A percentile compares a stretch with the other conserved stretches of the same genome.
These are phyloP conservation scores for Smutsia temminckii DNA, from an alignment of 2,797 vertebrate species.

Conservation along the genomic window DNA sequence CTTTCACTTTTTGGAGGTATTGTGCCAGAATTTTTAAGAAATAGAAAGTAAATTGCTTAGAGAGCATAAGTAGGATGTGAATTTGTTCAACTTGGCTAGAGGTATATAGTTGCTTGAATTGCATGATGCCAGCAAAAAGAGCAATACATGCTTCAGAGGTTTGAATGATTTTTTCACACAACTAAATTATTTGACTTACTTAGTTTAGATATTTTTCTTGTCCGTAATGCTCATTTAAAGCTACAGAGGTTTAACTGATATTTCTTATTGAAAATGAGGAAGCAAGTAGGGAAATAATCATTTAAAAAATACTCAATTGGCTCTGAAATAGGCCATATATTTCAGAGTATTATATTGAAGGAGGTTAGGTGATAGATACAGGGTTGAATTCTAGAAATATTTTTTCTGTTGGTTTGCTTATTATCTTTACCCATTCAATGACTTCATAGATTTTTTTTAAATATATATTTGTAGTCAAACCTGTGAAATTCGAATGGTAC, in stretches of 20 bases:
- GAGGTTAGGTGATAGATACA: neutral
- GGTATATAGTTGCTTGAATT: constrained; percentile 33
- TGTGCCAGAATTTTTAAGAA: neutral
- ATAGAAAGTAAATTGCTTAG: neutral
- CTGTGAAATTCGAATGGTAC: neutral
- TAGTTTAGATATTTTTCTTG: neutral
- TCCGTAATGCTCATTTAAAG: neutral
- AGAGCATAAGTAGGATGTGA: constrained; percentile 10
- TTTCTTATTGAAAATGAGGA: neutral
- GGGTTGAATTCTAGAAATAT: neutral
- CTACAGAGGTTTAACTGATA: neutral
- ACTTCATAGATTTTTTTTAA: neutral
- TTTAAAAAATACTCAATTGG: neutral
- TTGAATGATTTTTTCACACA: constrained; percentile 27
- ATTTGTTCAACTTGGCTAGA: neutral
- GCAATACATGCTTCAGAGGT: neutral
- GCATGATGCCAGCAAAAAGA: neutral
- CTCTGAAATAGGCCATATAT: neutral
- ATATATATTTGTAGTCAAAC: neutral
- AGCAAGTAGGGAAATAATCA: neutral
- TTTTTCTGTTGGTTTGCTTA: constrained; percentile 17
- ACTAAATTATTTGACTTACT: constrained; percentile 34
- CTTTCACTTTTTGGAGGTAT: neutral
- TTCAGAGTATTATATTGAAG: neutral
- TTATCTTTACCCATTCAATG: neutral